Evolutionary conservation across 64 coral and sea anemone genomes (phyloP), one percentile per base, ranked within the genome.

Genomic region (Montipora efflorescens): DNA sequence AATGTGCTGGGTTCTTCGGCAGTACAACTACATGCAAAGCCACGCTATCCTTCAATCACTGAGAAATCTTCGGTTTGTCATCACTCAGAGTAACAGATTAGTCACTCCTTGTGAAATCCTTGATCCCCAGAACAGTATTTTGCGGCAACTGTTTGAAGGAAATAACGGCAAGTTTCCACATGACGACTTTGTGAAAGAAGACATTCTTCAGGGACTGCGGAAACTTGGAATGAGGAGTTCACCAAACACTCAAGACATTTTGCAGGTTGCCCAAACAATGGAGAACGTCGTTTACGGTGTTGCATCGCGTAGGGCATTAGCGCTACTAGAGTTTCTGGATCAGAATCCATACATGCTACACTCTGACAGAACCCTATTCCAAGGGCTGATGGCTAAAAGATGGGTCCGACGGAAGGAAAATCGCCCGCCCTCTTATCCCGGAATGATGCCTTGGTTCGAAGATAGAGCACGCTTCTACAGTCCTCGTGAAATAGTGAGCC

Each of bases 1-100:
- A 21, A 96, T 96, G 95, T 23, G 46, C 68, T 96, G 91, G 95
- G 88, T 91, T 8, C 91, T 96, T 48, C 53, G 89, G 36, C 84
- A 89, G 18, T 84, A 90, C 59, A 69, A 71, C 18, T 64, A 66
- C 51, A 59, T 4, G 5, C 79, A 93, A 82, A 57, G 79, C 7
- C 4, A 8, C 47, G 13, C 58, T 47, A 93, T 96, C 62, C n/a
- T 16, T 57, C 74, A 21, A 19, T 90, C 71, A 28, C 79, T 96
- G 7, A 59, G 16, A 69, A 18, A 49, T 5, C 81, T 96, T 20
- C 25, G 62, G 16, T 96, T 96, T 79, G 76, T 96, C 48, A 44
- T 78, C 7, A 88, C 92, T 23, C 80, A 91, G 8, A 7, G 43
- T 9, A 48, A 76, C 11, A 94, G 4, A 7, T 67, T 93, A 14